These are phyloP conservation scores for Odontomyia ornata DNA, from an alignment of 2,888 invertebrate genomes.

Conservation along the genomic window DNA sequence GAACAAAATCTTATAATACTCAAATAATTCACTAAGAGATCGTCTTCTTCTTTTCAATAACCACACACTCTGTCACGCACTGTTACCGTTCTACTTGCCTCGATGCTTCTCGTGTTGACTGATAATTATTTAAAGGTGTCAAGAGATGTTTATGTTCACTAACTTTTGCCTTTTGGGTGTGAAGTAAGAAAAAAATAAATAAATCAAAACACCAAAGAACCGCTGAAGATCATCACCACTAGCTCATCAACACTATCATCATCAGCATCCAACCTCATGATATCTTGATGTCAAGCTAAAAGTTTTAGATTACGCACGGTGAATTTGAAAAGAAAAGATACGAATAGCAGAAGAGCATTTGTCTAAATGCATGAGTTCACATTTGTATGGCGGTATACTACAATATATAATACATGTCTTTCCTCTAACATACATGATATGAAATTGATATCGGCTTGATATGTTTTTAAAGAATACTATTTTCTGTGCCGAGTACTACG, in stretches of 20 bases:
- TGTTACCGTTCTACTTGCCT: conserved; percentile 7
- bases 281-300: no score
- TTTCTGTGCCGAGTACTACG: no score
- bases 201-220: background rate
- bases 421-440: no score
- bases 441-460: no score
- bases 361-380: background rate
- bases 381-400: background rate
- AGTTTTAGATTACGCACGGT: background rate
- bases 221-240: background rate
- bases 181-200: background rate
- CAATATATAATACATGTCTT: no score
- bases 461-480: no score
- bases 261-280: no score
- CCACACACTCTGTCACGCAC: conserved; percentile 13
- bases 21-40: background rate
- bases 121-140: conserved; percentile 19
- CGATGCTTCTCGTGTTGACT: background rate
- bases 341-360: background rate
- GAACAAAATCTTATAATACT: background rate
- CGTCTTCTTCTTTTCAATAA: no score
- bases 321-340: background rate
- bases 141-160: background rate
- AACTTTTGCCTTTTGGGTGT: background rate
- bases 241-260: background rate